Base-by-base conservation (phyloP, 2,888 invertebrate species). In the Chymomyza amoena region DNA sequence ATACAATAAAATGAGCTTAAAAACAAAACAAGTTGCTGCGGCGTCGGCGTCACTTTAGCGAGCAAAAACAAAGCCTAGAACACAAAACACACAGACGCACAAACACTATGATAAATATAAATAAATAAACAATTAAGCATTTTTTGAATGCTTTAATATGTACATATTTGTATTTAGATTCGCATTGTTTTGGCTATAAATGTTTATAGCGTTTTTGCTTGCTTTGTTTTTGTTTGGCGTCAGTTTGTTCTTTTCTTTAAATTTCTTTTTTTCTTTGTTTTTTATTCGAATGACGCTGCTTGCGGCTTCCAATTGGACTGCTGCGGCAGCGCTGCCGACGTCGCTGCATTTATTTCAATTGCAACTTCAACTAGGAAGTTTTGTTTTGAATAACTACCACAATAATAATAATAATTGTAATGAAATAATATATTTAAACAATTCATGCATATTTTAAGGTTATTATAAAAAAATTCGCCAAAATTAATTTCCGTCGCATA, bases 401-500 rank as follows among this genome's bases (percentile, higher is more conserved):
- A 13, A 45, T 45, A 13, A 45, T 45, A 6, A 52, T 9, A 57
- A 59, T 57, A 56, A 15, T 56, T 57, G 16, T 7, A 16, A 50
- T 7, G 59, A 59, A 59, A 64, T 86, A 78, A 88, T 81, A 76
- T 70, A 13, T 13, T 45, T 10, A 45, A 45, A 45, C 39, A 13
- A 13, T 45, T 45, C 13, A 13, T 36, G 9, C 6, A 36, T 36
- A 9, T 36, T 45, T 45, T 45, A 45, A 45, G 39, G 39, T 45
- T 45, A 45, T 45, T 45, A 13, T 45, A 70, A 66, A 59, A 67
- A 70, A 87, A 73, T 66, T 73, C 80, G 79, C 76, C 89, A 90
- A 90, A 89, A 90, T 90, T 90, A 88, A 90, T 90, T 90, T 90
- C 85, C 90, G 90, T 78, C 90, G 91, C 72, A 90, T 90, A 75